These are phyloP conservation scores for Cepaea hortensis DNA, from an alignment of 2,888 invertebrate genomes.

Conservation along the genomic window DNA sequence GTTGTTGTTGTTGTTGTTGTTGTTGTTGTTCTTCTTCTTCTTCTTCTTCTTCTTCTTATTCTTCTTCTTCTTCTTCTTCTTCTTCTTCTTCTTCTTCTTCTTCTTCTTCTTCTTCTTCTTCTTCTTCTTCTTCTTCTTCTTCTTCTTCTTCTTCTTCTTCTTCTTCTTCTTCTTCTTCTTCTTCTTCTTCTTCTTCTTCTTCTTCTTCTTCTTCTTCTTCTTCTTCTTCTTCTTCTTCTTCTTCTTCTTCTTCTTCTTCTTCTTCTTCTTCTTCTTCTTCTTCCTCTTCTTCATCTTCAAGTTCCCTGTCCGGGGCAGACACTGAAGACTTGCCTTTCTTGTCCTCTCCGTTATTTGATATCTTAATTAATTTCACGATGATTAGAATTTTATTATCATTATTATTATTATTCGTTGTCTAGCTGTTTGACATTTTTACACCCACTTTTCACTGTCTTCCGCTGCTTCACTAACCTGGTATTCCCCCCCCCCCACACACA, in stretches of 20 bases:
- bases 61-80: background rate
- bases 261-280: constrained; percentile 14
- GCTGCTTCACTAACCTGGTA: too few relatives aligned
- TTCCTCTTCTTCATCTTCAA: background rate
- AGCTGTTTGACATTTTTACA: too few relatives aligned
- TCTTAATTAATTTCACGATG: too few relatives aligned
- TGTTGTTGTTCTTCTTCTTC: background rate
- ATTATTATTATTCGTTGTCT: too few relatives aligned
- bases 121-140: background rate
- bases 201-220: constrained; percentile 38
- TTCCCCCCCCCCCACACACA: too few relatives aligned
- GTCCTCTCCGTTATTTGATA: too few relatives aligned
- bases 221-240: constrained; percentile 21
- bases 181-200: constrained; percentile 28
- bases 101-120: constrained; percentile 11
- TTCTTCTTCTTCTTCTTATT: background rate
- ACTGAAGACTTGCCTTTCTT: too few relatives aligned
- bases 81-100: background rate
- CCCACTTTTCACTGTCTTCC: too few relatives aligned
- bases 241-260: constrained; percentile 19
- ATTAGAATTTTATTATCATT: too few relatives aligned
- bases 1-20: too few relatives aligned
- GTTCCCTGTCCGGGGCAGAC: too few relatives aligned
- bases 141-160: constrained; percentile 37
- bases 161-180: constrained; percentile 44